Percentiles rank a stretch among this genome's conserved stretches.
Conservation (phyloP, 53 echinoderm and acorn worm species). For the Zoroaster sp. region DNA sequence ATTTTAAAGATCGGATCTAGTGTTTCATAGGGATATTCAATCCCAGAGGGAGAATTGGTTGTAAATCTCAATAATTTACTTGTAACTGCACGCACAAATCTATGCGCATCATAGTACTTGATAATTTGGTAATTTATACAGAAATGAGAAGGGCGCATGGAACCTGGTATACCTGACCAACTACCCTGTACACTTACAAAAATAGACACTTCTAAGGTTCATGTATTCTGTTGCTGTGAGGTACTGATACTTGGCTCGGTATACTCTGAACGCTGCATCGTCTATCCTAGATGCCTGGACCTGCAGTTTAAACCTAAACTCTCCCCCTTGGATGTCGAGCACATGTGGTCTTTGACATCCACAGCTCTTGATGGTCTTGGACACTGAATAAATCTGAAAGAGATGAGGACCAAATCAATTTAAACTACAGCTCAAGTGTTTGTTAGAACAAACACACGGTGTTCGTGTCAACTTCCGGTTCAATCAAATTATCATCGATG, state of each 20-base stretch:
- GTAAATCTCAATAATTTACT: no score
- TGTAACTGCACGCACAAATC: no score
- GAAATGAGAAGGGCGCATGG: not conserved
- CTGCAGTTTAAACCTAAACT: not conserved
- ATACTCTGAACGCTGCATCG: not conserved
- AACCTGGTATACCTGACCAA: not conserved
- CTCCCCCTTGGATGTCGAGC: not conserved
- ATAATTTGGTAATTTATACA: no score
- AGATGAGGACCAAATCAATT: no score
- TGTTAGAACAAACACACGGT: no score
- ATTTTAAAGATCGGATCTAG: no score
- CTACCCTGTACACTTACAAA: not conserved
- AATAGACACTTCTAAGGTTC: constrained; percentile 2
- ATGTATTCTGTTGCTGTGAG: not conserved
- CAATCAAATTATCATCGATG: no score
- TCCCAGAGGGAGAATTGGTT: no score
- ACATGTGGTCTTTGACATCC: constrained; percentile 1
- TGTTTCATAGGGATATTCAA: no score
- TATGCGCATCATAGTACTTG: no score
- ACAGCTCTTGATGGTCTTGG: not conserved
- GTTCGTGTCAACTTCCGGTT: no score
- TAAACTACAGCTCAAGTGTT: no score
- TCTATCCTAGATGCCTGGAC: not conserved
- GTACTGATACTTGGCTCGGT: not conserved
- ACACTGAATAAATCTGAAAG: constrained; percentile 2